phyloP scores from a whole-genome alignment of 2,113 vertebrate species.

The Vulpes vulpes region DNA sequence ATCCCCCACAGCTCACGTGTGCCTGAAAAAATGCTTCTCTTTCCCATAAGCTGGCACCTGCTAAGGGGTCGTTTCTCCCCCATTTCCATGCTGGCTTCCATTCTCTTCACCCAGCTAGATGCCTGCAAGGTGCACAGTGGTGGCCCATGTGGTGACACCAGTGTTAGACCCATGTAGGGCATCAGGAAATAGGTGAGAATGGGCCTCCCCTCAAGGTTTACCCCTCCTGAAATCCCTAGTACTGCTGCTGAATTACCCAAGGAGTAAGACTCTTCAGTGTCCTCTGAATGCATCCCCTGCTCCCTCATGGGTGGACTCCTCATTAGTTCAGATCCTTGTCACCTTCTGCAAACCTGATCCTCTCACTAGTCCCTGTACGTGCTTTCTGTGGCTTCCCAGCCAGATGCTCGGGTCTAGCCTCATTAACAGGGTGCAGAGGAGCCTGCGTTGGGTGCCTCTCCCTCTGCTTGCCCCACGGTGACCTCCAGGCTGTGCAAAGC shows the following conservation, averaged over 20 bases:
- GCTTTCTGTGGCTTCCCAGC: background rate
- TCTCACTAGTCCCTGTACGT: rapidly evolving
- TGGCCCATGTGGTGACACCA: rapidly evolving
- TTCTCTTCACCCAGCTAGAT: background rate
- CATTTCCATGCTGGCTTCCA: background rate
- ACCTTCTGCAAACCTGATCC: rapidly evolving
- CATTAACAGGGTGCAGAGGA: rapidly evolving
- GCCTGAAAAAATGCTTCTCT: background rate
- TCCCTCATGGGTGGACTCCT: background rate
- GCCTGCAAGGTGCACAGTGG: background rate
- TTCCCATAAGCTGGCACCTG: background rate
- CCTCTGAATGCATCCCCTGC: background rate
- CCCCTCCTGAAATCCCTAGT: background rate
- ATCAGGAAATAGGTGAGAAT: background rate
- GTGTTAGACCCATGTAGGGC: background rate
- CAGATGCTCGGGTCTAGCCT: background rate
- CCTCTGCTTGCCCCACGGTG: background rate
- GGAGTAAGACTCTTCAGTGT: background rate
- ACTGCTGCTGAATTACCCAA: background rate
- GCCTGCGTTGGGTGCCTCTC: background rate
- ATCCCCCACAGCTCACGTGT: rapidly evolving
- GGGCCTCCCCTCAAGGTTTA: background rate
- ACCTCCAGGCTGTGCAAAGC: background rate
- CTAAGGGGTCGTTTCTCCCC: background rate
- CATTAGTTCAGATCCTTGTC: background rate